These are phyloP conservation scores for Sus cebifrons DNA, from an alignment of 2,797 vertebrate genomes.

Conservation along the genomic window DNA sequence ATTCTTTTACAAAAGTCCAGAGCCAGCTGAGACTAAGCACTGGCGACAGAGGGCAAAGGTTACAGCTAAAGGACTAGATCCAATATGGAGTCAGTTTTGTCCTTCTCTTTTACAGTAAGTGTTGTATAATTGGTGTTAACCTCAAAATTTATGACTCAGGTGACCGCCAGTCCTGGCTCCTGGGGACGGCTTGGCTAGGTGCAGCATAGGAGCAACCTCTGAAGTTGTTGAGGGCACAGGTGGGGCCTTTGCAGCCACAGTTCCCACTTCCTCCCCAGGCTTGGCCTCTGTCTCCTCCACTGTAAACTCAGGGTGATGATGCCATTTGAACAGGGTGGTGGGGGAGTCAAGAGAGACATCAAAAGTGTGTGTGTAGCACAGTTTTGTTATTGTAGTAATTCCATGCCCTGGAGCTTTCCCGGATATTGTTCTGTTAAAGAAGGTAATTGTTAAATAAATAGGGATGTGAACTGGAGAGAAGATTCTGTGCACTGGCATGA, in stretches of 20 bases:
- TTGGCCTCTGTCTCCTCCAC: not conserved
- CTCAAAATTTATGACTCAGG: not conserved
- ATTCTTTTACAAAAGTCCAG: not conserved
- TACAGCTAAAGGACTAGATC: not conserved
- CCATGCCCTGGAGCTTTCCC: slow-evolving; percentile 53
- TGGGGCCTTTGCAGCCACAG: not conserved
- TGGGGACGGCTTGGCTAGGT: not conserved
- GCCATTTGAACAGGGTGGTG: not conserved
- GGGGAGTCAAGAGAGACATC: not conserved
- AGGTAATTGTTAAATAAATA: slow-evolving; percentile 77
- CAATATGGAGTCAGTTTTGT: not conserved
- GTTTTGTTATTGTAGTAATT: not conserved
- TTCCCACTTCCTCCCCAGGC: rapidly evolving
- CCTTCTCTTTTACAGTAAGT: not conserved
- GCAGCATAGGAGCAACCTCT: not conserved
- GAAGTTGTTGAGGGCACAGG: not conserved
- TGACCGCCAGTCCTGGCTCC: not conserved
- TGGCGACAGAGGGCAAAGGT: not conserved
- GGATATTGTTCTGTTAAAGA: slow-evolving; percentile 66
- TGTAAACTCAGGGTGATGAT: not conserved
- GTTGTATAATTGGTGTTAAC: not conserved
- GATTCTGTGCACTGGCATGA: slow-evolving; percentile 63
- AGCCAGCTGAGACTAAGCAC: not conserved
- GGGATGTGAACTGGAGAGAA: slow-evolving; percentile 17
- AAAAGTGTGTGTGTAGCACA: not conserved